Conservation (phyloP, 2,113 vertebrate species). For the Apeltes quadracus region DNA sequence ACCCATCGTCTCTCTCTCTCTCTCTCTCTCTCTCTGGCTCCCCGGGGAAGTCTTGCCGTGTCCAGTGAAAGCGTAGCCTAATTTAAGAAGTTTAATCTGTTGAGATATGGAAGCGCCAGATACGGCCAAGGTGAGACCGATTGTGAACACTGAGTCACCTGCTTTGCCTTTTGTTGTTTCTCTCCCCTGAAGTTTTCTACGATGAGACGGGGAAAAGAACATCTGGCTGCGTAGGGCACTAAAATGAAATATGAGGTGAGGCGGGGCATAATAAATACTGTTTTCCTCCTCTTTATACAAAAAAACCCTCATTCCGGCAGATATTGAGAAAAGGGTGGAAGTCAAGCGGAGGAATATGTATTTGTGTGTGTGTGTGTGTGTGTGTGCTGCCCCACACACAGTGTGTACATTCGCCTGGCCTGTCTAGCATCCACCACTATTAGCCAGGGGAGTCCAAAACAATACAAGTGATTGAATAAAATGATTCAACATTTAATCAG, state of each 20-base stretch:
- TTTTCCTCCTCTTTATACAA: slow-evolving; percentile 64
- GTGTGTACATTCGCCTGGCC: neutral
- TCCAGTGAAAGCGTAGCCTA: slow-evolving; percentile 45
- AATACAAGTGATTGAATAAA: neutral
- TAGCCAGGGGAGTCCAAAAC: neutral
- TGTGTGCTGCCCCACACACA: slow-evolving; percentile 8
- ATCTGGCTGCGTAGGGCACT: slow-evolving; percentile 61
- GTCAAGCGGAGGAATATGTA: slow-evolving; percentile 50
- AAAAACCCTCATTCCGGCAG: slow-evolving; percentile 58
- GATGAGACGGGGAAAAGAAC: slow-evolving; percentile 26
- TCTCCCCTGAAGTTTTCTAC: slow-evolving; percentile 56
- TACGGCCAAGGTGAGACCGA: slow-evolving; percentile 74
- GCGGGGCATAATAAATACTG: slow-evolving; percentile 70
- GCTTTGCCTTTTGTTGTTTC: slow-evolving; percentile 64
- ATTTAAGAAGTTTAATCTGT: slow-evolving; percentile 70
- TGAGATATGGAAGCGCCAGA: slow-evolving; percentile 70
- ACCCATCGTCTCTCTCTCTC: slow-evolving; percentile 59
- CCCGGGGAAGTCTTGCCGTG: slow-evolving; percentile 32
- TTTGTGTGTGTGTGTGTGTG: slow-evolving; percentile 37
- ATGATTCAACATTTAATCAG: neutral
- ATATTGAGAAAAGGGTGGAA: slow-evolving; percentile 50
- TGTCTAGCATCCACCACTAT: slow-evolving; percentile 14
- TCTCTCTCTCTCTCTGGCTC: slow-evolving; percentile 43
- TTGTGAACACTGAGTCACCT: slow-evolving; percentile 58
- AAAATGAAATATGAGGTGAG: slow-evolving; percentile 74